Base-by-base conservation (phyloP, 1,140 invertebrate species). In the Lethocerus indicus region DNA sequence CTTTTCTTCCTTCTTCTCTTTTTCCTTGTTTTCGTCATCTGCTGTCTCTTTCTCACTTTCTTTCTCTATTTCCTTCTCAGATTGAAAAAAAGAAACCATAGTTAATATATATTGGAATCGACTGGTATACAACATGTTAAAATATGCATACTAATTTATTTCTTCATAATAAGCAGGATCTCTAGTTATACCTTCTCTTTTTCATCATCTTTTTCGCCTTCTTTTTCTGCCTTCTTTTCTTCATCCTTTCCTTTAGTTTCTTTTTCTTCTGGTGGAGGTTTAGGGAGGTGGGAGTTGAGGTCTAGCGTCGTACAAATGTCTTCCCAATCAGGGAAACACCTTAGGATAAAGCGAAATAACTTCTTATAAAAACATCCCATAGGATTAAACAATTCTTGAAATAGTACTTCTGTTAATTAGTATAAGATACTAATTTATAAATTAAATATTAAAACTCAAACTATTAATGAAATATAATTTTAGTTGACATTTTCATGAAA, bases 241-340 rank as follows among this genome's bases (percentile, higher is more conserved):
- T 78, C 77, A 54, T 79, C 73, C 46, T 81, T 80, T 56, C 64
- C 68, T 57, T 86, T 84, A 54, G 70, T 70, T 54, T 86, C 81
- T 60, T 87, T 83, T 44, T 69, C 69, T 52, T 72, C 71, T 58
- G 82, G 79, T 47, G 70, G 69, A 26, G 82, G 78, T 64, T 87
- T 87, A 48, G 83, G 82, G 59, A 83, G 70, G 65, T 84, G 83
- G 40, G 80, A 79, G 65, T 87, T 87, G 59, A 87, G 69, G 59
- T 87, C 83, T 51, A 87, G 67, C 29, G 79, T 78, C 57, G 74
- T 75, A 69, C 84, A 87, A 55, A 89, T 86, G 55, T 87, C 83
- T 39, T 88, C 85, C 86, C 86, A 90, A 61, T 90, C 86, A 47
- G 80, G 74, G 74, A 83, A 88, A 61, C 84, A 87, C 58, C 80